Conservation (phyloP, 2,888 invertebrate genomes). For the Leptopilina drosophilae region DNA sequence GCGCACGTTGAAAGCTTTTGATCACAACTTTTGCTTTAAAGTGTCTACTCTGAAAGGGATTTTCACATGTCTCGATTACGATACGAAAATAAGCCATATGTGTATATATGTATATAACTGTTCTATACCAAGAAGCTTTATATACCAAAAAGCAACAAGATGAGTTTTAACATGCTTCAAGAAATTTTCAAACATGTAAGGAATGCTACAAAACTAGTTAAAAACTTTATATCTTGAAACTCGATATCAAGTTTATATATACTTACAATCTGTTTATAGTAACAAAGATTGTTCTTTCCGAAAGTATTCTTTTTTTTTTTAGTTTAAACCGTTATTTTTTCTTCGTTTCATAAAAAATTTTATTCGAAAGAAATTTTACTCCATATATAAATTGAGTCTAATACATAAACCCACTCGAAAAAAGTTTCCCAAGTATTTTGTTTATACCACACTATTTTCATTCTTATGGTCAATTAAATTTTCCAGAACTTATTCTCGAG, state of each 20-base stretch:
- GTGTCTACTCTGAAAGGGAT: not conserved
- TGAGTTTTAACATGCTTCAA: constrained; percentile 1
- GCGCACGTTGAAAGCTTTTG: constrained; percentile 2
- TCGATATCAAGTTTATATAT: constrained; percentile 3
- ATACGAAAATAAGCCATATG: constrained; percentile 7
- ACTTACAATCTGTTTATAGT: constrained; percentile 1
- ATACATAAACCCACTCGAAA: not conserved
- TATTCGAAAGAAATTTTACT: not conserved
- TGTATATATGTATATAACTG: not conserved
- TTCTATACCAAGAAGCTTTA: not conserved
- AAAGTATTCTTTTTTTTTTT: not conserved
- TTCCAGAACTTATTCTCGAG: no score
- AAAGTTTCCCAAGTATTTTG: no score
- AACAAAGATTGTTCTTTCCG: not conserved
- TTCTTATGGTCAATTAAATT: no score
- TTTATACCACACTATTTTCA: no score
- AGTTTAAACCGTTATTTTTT: not conserved
- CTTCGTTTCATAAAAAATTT: not conserved
- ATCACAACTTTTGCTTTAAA: constrained; percentile 17
- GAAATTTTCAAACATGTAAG: constrained; percentile 16
- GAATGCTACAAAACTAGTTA: constrained; percentile 24
- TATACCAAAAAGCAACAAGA: not conserved
- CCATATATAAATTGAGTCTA: not conserved
- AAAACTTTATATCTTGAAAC: constrained; percentile 9
- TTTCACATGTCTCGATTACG: constrained; percentile 19